Evolutionary conservation across 2,797 vertebrate species (phyloP).

Genomic region (Pseudocheirus occidentalis): DNA sequence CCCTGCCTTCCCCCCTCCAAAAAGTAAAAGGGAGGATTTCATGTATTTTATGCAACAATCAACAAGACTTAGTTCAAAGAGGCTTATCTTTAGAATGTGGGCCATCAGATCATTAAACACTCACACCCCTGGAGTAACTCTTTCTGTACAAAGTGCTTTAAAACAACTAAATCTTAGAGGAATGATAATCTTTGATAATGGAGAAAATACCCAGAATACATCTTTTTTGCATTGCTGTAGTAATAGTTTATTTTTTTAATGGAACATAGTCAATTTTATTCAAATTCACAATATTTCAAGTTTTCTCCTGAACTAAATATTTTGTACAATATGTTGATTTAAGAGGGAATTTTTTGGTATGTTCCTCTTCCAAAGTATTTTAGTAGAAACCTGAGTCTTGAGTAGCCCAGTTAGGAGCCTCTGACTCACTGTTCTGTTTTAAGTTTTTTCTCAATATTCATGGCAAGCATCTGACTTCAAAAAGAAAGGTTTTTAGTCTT

Average conservation of each 20-base stretch:
- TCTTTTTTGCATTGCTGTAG: background rate
- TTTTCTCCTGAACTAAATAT: constrained; percentile 70
- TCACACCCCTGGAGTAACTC: background rate
- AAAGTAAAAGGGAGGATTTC: background rate
- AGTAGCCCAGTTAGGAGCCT: constrained; percentile 97
- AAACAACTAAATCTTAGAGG: background rate
- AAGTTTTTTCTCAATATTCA: constrained; percentile 84
- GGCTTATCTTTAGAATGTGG: background rate
- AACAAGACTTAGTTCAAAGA: background rate
- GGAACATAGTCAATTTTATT: constrained; percentile 87
- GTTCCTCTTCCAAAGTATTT: constrained; percentile 70
- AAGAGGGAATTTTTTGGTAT: constrained; percentile 53
- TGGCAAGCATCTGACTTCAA: constrained; percentile 96
- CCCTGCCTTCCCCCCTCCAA: too few species aligned
- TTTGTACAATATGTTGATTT: constrained; percentile 67
- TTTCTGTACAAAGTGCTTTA: background rate
- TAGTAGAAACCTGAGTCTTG: constrained; percentile 93
- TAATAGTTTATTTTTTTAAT: background rate
- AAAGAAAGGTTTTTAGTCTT: constrained; percentile 98
- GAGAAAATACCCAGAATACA: background rate
- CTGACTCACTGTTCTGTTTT: constrained; percentile 90
- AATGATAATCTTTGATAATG: background rate
- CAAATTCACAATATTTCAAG: constrained; percentile 66
- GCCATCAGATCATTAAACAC: background rate
- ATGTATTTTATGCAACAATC: background rate